Percentiles rank a stretch among this genome's conserved stretches.
These are phyloP conservation scores for Esperia sulphurella DNA, from an alignment of 2,888 invertebrate species.

Conservation along the genomic window DNA sequence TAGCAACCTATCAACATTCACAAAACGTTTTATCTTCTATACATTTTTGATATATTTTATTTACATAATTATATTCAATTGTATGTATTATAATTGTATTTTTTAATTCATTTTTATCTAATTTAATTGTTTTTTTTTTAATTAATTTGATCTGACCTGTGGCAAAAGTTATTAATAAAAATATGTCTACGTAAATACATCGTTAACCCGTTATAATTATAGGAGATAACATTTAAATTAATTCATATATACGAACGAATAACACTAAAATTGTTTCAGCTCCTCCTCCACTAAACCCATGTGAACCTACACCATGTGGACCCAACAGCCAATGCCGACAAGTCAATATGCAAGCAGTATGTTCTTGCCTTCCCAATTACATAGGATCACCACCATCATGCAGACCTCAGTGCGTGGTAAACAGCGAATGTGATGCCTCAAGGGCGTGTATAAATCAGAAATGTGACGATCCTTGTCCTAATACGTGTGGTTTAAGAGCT, in stretches of 20 bases:
- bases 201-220: no score
- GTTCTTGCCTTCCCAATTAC: conserved; percentile 89
- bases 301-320: conserved; percentile 91
- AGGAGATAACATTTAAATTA: no score
- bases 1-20: no score
- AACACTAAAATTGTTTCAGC: conserved; percentile 33
- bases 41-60: no score
- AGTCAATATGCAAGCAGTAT: conserved; percentile 89
- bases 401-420: conserved; percentile 92
- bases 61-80: no score
- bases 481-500: conserved; percentile 92
- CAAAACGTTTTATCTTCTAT: no score
- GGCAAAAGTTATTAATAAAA: no score
- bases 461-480: conserved; percentile 93
- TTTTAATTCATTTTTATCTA: no score
- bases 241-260: not conserved
- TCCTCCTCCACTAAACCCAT: conserved; percentile 82
- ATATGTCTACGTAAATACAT: no score
- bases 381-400: conserved; percentile 89
- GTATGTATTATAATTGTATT: no score
- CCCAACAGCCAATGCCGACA: conserved; percentile 92
- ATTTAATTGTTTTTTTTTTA: no score
- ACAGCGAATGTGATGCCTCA: conserved; percentile 89
- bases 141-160: no score
- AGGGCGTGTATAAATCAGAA: conserved; percentile 91